Percentiles rank a stretch among this genome's conserved stretches.
Evolutionary conservation across 2,888 invertebrate genomes (phyloP).

Genomic region (Empis livida): DNA sequence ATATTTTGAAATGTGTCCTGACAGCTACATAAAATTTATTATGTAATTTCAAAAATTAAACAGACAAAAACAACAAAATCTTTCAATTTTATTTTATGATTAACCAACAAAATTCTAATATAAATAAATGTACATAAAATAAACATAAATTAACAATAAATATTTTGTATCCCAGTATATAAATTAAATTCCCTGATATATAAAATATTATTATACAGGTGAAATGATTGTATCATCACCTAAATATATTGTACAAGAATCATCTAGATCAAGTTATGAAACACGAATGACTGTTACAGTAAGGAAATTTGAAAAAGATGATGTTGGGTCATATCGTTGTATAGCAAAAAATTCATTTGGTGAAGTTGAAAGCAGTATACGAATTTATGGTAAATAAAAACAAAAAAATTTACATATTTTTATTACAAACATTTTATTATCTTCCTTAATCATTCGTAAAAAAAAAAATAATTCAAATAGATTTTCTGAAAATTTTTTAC

Average conservation of each 20-base stretch:
- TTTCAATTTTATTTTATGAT: too few species aligned
- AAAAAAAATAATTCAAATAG: neutral
- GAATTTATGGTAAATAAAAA: slow-evolving; percentile 60
- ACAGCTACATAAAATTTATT: too few species aligned
- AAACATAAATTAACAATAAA: too few species aligned
- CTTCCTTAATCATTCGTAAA: too few species aligned
- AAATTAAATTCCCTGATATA: neutral
- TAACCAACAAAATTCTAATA: too few species aligned
- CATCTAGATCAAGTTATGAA: slow-evolving; percentile 62
- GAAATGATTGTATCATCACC: slow-evolving; percentile 73
- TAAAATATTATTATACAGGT: slow-evolving; percentile 37
- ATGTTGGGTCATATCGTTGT: slow-evolving; percentile 73
- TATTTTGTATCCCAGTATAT: too few species aligned
- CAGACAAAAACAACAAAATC: too few species aligned
- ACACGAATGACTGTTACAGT: slow-evolving; percentile 70
- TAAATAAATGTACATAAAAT: too few species aligned
- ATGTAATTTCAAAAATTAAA: too few species aligned
- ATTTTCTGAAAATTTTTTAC: neutral
- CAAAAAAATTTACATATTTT: too few species aligned
- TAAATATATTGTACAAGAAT: slow-evolving; percentile 64
- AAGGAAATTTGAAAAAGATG: slow-evolving; percentile 54
- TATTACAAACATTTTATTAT: too few species aligned
- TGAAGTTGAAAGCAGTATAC: slow-evolving; percentile 75
- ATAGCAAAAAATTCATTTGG: slow-evolving; percentile 79
- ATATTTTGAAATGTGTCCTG: too few species aligned